Conservation (phyloP, 1,140 invertebrate genomes). For the Battus philenor region DNA sequence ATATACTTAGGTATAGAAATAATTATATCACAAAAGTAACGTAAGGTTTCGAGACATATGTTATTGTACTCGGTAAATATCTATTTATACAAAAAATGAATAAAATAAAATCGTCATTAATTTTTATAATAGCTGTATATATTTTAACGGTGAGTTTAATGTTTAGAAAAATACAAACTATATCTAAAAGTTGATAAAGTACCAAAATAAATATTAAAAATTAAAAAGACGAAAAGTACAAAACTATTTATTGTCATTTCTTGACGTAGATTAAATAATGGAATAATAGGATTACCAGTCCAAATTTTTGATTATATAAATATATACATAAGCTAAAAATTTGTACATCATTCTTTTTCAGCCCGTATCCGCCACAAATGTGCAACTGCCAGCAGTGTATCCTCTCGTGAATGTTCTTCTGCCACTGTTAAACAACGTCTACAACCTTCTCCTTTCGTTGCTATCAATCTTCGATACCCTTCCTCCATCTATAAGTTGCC, state of each 20-base stretch:
- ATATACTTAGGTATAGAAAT: slow-evolving; percentile 4
- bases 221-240: no score
- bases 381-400: slow-evolving; percentile 61
- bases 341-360: slow-evolving; percentile 40
- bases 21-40: slow-evolving; percentile 6
- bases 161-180: neutral
- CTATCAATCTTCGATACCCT: slow-evolving; percentile 64
- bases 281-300: no score
- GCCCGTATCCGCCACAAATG: slow-evolving; percentile 45
- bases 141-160: slow-evolving; percentile 9
- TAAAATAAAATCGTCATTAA: slow-evolving; percentile 4
- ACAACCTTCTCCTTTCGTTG: slow-evolving; percentile 59
- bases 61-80: slow-evolving; percentile 8
- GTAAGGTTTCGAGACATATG: slow-evolving; percentile 7
- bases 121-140: slow-evolving; percentile 13
- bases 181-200: neutral
- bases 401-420: slow-evolving; percentile 63
- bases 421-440: slow-evolving; percentile 62
- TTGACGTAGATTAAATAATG: no score
- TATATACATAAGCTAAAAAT: no score
- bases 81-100: slow-evolving; percentile 6
- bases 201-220: neutral
- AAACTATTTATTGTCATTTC: no score
- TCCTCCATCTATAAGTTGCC: slow-evolving; percentile 44
- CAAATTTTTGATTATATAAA: no score